Percentiles rank a stretch among this genome's conserved stretches.
Evolutionary conservation across 2,888 invertebrate genomes (phyloP).

Genomic region (Dryadula phaetusa): DNA sequence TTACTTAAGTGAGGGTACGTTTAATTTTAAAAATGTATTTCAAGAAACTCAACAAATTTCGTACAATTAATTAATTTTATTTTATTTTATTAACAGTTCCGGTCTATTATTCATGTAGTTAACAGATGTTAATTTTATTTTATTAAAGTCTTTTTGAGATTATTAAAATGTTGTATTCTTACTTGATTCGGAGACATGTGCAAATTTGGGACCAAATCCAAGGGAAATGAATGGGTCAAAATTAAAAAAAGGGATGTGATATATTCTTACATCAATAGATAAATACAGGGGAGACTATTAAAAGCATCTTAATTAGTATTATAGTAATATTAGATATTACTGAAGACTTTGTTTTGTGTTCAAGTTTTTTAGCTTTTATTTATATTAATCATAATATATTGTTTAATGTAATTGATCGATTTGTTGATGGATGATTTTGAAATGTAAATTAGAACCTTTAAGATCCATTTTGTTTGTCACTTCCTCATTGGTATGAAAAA

Average conservation of each 20-base stretch:
- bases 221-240: not conserved
- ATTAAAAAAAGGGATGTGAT: not conserved
- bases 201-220: not conserved
- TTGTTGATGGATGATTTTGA: too few relatives aligned
- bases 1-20: conserved; percentile 7
- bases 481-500: not conserved
- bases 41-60: not conserved
- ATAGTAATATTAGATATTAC: too few relatives aligned
- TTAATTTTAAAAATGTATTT: not conserved
- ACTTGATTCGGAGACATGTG: not conserved
- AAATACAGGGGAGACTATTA: not conserved
- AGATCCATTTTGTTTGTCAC: not conserved
- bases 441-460: too few relatives aligned
- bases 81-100: not conserved
- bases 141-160: not conserved
- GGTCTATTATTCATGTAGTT: conserved; percentile 6
- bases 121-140: not conserved
- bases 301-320: too few relatives aligned
- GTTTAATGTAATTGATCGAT: too few relatives aligned
- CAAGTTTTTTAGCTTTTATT: too few relatives aligned
- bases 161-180: not conserved
- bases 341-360: too few relatives aligned
- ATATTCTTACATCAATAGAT: not conserved
- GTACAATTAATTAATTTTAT: conserved; percentile 13
- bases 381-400: too few relatives aligned